phyloP scores from a whole-genome alignment of 2,888 invertebrate genomes.

The Sipha maydis region DNA sequence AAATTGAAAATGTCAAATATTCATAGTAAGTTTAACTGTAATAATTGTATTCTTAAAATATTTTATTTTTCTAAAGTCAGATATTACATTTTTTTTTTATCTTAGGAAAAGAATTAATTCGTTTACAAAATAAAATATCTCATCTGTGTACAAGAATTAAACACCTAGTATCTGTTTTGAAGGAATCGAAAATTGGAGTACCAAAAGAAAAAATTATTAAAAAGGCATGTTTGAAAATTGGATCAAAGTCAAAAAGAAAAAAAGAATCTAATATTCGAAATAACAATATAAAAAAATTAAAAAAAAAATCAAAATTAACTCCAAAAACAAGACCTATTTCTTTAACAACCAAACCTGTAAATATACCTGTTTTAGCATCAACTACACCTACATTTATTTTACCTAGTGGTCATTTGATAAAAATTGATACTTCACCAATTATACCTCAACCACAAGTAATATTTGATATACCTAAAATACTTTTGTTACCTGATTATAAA shows the following conservation, averaged over 20 bases:
- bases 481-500: constrained; percentile 64
- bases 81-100: constrained; percentile 2
- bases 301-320: constrained; percentile 40
- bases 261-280: constrained; percentile 15
- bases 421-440: constrained; percentile 50
- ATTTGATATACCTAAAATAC: constrained; percentile 64
- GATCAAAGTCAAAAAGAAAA: constrained; percentile 31
- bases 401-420: constrained; percentile 56
- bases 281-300: constrained; percentile 35
- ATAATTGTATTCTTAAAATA: not conserved
- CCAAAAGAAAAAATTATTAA: constrained; percentile 46
- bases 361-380: constrained; percentile 43
- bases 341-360: constrained; percentile 23
- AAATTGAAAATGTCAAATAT: constrained; percentile 64
- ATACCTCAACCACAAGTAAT: constrained; percentile 62
- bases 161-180: constrained; percentile 39
- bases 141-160: constrained; percentile 50
- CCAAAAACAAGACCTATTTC: constrained; percentile 34
- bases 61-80: not conserved
- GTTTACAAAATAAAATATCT: constrained; percentile 46
- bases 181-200: constrained; percentile 52
- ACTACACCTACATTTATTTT: constrained; percentile 53
- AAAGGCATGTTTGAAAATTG: constrained; percentile 18
- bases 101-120: constrained; percentile 47
- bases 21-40: constrained; percentile 13